Evolutionary conservation across 30 jellyfish, hydroid and myxozoan genomes (phyloP), one percentile per base, ranked within the genome.

Genomic region (Hydra vulgaris): DNA sequence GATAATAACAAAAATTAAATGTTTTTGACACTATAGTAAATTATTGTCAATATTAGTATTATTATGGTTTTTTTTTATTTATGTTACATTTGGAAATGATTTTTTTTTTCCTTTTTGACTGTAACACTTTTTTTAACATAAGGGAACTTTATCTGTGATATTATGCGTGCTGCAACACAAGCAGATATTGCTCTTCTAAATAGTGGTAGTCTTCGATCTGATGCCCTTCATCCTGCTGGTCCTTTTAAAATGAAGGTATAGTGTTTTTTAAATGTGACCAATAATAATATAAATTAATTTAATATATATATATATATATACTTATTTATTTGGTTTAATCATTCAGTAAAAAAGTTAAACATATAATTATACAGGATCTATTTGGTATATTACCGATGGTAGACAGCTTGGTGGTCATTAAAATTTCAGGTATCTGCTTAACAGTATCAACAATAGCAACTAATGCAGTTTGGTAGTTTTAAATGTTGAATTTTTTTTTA

Each of bases 121-220:
- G 40, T 70, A 21, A 0, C 17, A 21, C 0, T 70, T 66, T 54
- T 18, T 53, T 0, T 22, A n/a, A 40, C 61, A 40, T 17, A 54
- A 88, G 96, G 96, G 0, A 88, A 88, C 82, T 88, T 88, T 69
- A 79, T 88, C 27, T 82, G 89, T 54, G 96, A 88, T 74, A 79
- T 88, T 16, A 88, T 88, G 96, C 74, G 96, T 71, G 88, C 88
- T 85, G 96, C 96, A 21, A 88, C 85, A 79, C 96, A 88, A 68
- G 81, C 90, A 0, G 96, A 88, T 53, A 77, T 84, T 67, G 96
- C 96, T 18, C 15, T 88, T 7, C 56, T 88, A 25, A 88, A 88
- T 67, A 85, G 96, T 7, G 96, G 96, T 56, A 88, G 89, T 67
- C 25, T 88, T 8, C 54, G 96, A 61, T 88, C 96, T 8, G 96